Base-by-base conservation (phyloP, 2,113 vertebrate genomes). In the Etheostoma spectabile region DNA sequence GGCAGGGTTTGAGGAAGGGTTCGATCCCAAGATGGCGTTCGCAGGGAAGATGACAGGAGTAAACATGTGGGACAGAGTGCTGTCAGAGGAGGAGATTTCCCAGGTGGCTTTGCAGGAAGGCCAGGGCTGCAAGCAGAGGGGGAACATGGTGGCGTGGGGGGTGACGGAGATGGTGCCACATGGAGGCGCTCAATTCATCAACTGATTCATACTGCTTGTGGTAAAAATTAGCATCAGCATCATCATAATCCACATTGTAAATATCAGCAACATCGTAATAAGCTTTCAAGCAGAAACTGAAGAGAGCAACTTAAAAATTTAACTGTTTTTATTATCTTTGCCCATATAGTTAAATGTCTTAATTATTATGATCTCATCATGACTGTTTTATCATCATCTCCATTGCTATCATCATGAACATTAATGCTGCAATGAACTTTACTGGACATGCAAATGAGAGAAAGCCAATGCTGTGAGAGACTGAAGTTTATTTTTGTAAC, bases 91-190 rank as follows among this genome's bases (percentile, higher is more conserved):
- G 0, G 95, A 98, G 92, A 96, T 99, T 45, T 79, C 76, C 0
- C 91, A 81, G 3, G 88, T 93, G 70, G 93, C 94, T 86, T 19
- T 55, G 86, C 21, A 1, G 0, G 79, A 83, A 0, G 95, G 93
- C 0, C 88, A 93, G 1, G 87, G 95, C 1, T 98, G 97, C 45
- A 89, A 92, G 61, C 88, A 80, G 73, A 94, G 94, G 80, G 98
- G 98, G 38, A 99, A 96, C 61, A 51, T 97, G 3, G 92, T 99
- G 0, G 97, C 96, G 0, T 99, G 98, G 98, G 97, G 97, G 3
- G 94, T 97, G 57, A 98, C 98, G 0, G 97, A 99, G 88, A 95
- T 99, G 77, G 87, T 96, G 83, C 95, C 96, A 0, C 95, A 97
- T 0, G 98, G 97, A 62, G 97, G 97, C 1, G 98, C 97, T 80